Base-by-base conservation (phyloP, 2,888 invertebrate species). In the Hypercompe scribonia region DNA sequence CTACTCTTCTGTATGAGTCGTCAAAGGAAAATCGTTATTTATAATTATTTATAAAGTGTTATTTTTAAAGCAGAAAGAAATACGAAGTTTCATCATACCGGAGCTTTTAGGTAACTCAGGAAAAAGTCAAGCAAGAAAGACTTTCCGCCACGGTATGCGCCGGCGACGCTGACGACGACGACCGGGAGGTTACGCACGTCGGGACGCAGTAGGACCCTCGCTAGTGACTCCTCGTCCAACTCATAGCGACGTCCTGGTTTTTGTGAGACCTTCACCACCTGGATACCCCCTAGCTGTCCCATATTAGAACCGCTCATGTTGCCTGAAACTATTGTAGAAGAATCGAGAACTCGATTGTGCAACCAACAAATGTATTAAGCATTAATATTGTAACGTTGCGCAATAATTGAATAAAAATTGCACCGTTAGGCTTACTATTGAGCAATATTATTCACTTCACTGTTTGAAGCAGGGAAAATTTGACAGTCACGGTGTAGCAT, bases 111-210 rank as follows among this genome's bases (percentile, higher is more conserved):
- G 68, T 90, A 90, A 80, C 90, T 80, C 36, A 90, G 84, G 71
- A 88, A 87, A 81, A 86, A 90, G 82, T 86, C 87, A 10, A 90
- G 89, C 70, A 90, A 85, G 81, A 90, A 90, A 71, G 90, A 90
- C 77, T 90, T 90, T 71, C 90, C 90, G 67, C 89, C 87, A 68
- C 90, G 88, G 77, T 83, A 88, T 72, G 88, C 88, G 68, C 90
- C 90, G 39, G 90, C 90, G 70, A 90, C 87, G 82, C 89, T 87
- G 65, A 90, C 78, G 54, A 90, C 84, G 42, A 82, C 89, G 21
- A 81, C 88, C 39, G 89, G 86, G 69, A 84, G 82, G 46, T 81
- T 81, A n/a, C 83, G 81, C 66, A 86, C 79, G 42, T 82, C 88
- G 3, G 73, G 71, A n/a, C 82, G 81, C 36, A 81, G 77, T 66